Evolutionary conservation across 2,113 vertebrate species (phyloP), one percentile per base, ranked within the genome.

Genomic region (Circaetus cinerascens): DNA sequence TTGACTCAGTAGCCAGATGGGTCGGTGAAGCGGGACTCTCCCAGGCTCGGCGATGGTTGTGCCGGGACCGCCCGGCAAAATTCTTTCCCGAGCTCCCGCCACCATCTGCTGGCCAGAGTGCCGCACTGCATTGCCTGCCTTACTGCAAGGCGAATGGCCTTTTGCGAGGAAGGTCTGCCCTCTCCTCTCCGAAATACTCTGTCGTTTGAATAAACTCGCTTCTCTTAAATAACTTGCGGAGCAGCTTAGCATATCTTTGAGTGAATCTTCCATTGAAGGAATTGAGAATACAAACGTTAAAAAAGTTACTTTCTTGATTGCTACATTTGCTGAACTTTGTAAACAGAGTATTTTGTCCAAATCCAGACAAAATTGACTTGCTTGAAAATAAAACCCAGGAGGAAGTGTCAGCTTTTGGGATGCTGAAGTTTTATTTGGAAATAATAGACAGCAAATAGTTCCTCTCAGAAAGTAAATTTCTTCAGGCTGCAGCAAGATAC

Each of bases 41-140:
- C 60, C 82, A 0, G 43, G 29, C 11, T 3, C 26, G 13, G 15
- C 9, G 9, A n/a, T 2, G 25, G 34, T 5, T 22, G 19, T 59
- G 43, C 46, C 30, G 45, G 46, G n/a, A 9, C 22, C 2, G 38
- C 15, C 67, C 2, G 63, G 78, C 34, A 40, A 21, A 23, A 32
- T 21, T 18, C n/a, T 83, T 97, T 86, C 16, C 82, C 62, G 88
- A 30, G 67, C 75, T 83, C 9, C 82, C 73, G 27, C 92, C 93
- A 18, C 97, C 97, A 96, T 93, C 97, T 98, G 86, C 75, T 82
- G 97, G 96, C 45, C 76, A 13, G 17, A 53, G 51, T 1, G 16
- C 87, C 25, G 29, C 64, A 88, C 19, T 94, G 74, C 87, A 86
- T 2, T 2, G 36, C 69, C n/a, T 2, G 59, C 16, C 23, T 12